These are phyloP conservation scores for Cephalopachus bancanus DNA, from an alignment of 2,797 vertebrate genomes.

Conservation along the genomic window DNA sequence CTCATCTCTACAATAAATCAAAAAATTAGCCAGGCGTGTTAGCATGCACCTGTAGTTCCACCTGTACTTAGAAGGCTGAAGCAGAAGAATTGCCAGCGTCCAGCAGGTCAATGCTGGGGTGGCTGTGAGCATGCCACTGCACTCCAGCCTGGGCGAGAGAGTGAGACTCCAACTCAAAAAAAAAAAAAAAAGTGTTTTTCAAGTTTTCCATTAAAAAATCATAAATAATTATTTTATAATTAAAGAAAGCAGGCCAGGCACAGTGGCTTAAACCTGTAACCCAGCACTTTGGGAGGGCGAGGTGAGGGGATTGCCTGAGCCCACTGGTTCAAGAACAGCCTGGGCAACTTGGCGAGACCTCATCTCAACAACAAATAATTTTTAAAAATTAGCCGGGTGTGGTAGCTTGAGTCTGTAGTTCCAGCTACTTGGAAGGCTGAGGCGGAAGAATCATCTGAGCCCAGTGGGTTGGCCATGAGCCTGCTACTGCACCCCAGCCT, in stretches of 20 bases:
- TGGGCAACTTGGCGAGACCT: neutral
- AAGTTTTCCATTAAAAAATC: conserved; percentile 18
- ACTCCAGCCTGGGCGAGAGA: no score
- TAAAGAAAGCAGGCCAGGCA: neutral
- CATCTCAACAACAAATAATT: neutral
- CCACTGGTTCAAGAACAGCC: neutral
- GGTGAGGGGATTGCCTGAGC: neutral
- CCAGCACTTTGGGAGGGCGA: neutral
- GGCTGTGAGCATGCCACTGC: no score
- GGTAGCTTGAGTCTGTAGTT: neutral
- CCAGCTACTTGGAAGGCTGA: neutral
- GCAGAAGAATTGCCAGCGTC: no score
- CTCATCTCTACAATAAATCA: no score
- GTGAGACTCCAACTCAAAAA: no score
- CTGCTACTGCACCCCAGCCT: neutral
- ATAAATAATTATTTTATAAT: neutral
- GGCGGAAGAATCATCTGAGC: neutral
- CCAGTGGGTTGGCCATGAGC: neutral
- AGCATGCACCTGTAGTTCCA: no score
- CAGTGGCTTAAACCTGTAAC: neutral
- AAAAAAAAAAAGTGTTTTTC: neutral
- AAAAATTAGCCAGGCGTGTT: no score
- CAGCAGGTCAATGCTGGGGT: no score
- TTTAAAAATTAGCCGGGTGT: neutral
- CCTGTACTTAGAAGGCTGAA: no score